Base-by-base conservation (phyloP, 2,113 vertebrate species). In the Mastomys coucha region DNA sequence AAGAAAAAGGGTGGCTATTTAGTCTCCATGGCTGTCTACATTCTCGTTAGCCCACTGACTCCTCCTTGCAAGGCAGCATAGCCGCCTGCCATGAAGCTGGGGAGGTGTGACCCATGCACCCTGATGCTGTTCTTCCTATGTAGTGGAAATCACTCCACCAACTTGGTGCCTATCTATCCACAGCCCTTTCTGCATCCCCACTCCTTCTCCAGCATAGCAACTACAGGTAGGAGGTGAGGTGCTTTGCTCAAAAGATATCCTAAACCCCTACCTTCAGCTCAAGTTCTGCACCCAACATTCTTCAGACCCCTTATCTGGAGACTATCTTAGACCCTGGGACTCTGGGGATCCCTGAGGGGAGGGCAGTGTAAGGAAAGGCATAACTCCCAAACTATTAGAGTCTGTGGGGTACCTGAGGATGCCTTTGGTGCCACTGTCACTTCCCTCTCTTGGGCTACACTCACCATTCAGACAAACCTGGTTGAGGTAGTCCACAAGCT, bases 381-480 rank as follows among this genome's bases (percentile, higher is more conserved):
- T 12, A 67, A 49, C 31, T 16, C 42, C 72, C 4, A 51, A 33
- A 28, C 56, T 33, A 8, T 36, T 9, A 14, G n/a, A 70, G 6
- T 70, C 49, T 88, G n/a, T 45, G 60, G 67, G 81, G 65, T 45
- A 31, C 3, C 73, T 20, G 10, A 9, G 42, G 22, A 4, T 0
- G 13, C 22, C 28, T 49, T 49, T 56, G 17, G 33, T 22, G 19
- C 36, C 5, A 22, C n/a, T 17, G 70, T 70, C 45, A 76, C n/a
- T 53, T 42, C n/a, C 51, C 45, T 65, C 3, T 19, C 14, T 86
- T 3, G 11, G 7, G 19, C 36, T 24, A 4, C 20, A 96, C 92
- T 98, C 81, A 96, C 97, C 95, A 45, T 96, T 91, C 39, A 95
- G 91, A 92, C 81, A 95, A 76, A 95, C 1, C 7, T n/a, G 80